Conservation (phyloP, 2,888 invertebrate genomes). For the Cacoxenus indagator region DNA sequence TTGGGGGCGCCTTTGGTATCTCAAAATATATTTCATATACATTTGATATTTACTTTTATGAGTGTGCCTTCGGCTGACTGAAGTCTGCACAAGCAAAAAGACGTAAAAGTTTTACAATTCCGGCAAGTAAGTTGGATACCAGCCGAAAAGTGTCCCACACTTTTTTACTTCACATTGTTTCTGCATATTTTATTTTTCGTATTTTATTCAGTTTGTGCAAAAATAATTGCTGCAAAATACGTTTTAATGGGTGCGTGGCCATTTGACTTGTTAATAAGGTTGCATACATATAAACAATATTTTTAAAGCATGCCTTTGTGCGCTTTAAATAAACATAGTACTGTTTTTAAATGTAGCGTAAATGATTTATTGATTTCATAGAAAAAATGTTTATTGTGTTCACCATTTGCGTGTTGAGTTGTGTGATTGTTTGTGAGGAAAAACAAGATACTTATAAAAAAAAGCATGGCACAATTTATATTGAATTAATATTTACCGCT, state of each 20-base stretch:
- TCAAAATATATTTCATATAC: slow-evolving; percentile 40
- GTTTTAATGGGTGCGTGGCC: slow-evolving; percentile 8
- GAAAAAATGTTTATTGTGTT: neutral
- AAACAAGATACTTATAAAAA: slow-evolving; percentile 15
- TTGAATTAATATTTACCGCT: slow-evolving; percentile 44
- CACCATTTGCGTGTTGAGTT: neutral
- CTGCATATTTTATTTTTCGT: slow-evolving; percentile 15
- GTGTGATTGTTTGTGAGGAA: slow-evolving; percentile 23
- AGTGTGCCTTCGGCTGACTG: slow-evolving; percentile 22
- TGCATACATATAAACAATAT: neutral
- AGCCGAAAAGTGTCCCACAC: neutral
- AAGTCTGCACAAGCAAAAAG: neutral
- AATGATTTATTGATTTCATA: slow-evolving; percentile 27
- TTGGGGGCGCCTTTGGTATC: slow-evolving; percentile 33
- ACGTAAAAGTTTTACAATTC: neutral
- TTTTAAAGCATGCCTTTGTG: slow-evolving; percentile 1
- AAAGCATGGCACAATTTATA: slow-evolving; percentile 11
- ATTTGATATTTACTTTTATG: slow-evolving; percentile 24
- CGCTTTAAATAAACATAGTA: neutral
- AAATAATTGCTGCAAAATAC: slow-evolving; percentile 40
- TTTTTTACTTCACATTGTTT: slow-evolving; percentile 1
- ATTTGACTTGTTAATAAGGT: slow-evolving; percentile 34
- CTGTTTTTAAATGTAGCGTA: slow-evolving; percentile 27
- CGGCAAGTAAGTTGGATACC: neutral
- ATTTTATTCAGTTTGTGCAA: slow-evolving; percentile 23